A percentile compares a stretch with the other conserved stretches of the same genome.
Conservation (phyloP, 2,797 vertebrate species). For the Rhinophrynus dorsalis region DNA sequence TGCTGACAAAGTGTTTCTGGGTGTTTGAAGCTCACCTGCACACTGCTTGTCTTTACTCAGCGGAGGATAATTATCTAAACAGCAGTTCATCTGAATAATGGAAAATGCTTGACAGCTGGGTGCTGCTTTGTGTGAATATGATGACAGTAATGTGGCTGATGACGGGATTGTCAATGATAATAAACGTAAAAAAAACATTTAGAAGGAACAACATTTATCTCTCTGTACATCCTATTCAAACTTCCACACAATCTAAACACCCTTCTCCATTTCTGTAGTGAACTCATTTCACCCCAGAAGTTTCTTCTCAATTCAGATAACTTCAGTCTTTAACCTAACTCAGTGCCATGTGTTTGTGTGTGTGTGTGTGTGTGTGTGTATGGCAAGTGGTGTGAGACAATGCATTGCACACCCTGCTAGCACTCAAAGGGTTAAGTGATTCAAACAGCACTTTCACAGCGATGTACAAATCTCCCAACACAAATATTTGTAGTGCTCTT, state of each 20-base stretch:
- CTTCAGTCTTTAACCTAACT: too few species aligned
- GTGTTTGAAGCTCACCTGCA: constrained; percentile 24
- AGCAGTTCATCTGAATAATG: constrained; percentile 20
- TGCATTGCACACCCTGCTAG: too few species aligned
- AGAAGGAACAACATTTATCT: constrained; percentile 4
- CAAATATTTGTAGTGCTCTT: too few species aligned
- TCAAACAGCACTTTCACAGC: too few species aligned
- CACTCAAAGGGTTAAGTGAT: too few species aligned
- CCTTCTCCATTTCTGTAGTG: not conserved
- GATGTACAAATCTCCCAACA: too few species aligned
- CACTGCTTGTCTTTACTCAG: not conserved
- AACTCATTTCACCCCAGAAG: not conserved
- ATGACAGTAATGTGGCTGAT: constrained; percentile 35
- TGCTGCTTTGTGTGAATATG: constrained; percentile 29
- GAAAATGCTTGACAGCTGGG: constrained; percentile 33
- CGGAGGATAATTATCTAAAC: constrained; percentile 10
- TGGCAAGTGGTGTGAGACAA: too few species aligned
- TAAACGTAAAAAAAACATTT: constrained; percentile 21
- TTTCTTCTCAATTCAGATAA: not conserved
- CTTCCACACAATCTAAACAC: constrained; percentile 1
- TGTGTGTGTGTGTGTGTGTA: too few species aligned
- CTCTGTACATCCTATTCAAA: constrained; percentile 4
- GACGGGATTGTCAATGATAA: constrained; percentile 31
- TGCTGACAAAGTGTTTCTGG: too few species aligned
- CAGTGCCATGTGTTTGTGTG: too few species aligned